Conservation (phyloP, 2,888 invertebrate species). For the Trichogramma dendrolimi region DNA sequence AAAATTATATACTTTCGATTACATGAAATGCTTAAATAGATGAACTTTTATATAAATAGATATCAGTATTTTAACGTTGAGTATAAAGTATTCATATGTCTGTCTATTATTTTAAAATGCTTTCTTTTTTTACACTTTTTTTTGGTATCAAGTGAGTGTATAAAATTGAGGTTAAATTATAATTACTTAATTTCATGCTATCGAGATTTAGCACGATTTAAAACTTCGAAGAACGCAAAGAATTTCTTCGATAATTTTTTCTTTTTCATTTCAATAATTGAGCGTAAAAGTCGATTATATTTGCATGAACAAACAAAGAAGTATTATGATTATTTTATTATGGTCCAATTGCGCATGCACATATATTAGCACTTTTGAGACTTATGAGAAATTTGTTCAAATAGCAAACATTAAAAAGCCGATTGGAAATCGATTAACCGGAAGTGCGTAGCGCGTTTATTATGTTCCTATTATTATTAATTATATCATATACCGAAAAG, state of each 20-base stretch:
- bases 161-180: slow-evolving; percentile 17
- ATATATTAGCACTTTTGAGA: too few relatives aligned
- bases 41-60: too few relatives aligned
- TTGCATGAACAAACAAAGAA: too few relatives aligned
- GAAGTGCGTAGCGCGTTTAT: slow-evolving; percentile 26
- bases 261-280: not conserved
- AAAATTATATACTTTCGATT: slow-evolving; percentile 25
- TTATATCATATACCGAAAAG: not conserved
- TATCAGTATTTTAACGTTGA: too few relatives aligned
- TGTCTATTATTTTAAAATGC: slow-evolving; percentile 2
- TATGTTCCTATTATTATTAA: not conserved
- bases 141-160: slow-evolving; percentile 6
- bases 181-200: too few relatives aligned
- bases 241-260: slow-evolving; percentile 20
- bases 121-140: slow-evolving; percentile 4
- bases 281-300: too few relatives aligned
- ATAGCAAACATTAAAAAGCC: too few relatives aligned
- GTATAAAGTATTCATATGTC: too few relatives aligned
- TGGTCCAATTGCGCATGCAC: too few relatives aligned
- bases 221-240: slow-evolving; percentile 27
- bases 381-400: too few relatives aligned
- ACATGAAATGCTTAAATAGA: not conserved
- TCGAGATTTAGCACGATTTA: slow-evolving; percentile 14
- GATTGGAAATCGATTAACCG: slow-evolving; percentile 8
- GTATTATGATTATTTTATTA: too few relatives aligned